phyloP scores from a whole-genome alignment of 2,113 vertebrate species.

The Geococcyx californianus region DNA sequence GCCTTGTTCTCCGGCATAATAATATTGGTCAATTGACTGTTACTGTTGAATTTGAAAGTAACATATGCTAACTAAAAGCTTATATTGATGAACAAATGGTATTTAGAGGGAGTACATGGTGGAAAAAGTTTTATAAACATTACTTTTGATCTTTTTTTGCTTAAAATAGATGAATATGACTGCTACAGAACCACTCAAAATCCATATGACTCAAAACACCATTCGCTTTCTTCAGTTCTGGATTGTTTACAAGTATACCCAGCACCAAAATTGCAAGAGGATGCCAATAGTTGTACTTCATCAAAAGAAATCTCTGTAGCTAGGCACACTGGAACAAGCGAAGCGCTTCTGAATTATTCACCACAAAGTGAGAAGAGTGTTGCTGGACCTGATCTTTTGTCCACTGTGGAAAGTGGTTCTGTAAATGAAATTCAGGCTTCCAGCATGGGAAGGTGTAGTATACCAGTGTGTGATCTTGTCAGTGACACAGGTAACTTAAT shows the following conservation, averaged over 20 bases:
- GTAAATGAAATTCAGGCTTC: slow-evolving; percentile 73
- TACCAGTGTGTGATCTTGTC: slow-evolving; percentile 92
- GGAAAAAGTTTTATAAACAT: not conserved
- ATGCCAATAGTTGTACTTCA: not conserved
- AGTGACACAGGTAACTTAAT: slow-evolving; percentile 84
- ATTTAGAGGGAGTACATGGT: not conserved
- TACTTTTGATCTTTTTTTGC: not conserved
- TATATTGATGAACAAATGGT: not conserved
- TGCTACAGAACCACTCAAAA: slow-evolving; percentile 70
- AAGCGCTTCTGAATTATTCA: not conserved
- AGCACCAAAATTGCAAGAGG: slow-evolving; percentile 44
- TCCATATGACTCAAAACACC: slow-evolving; percentile 52
- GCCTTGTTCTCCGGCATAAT: not conserved
- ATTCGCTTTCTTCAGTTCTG: slow-evolving; percentile 67
- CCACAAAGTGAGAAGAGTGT: slow-evolving; percentile 77
- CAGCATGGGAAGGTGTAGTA: slow-evolving; percentile 76
- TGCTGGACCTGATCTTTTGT: slow-evolving; percentile 89
- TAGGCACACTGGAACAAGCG: not conserved
- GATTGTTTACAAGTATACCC: slow-evolving; percentile 64
- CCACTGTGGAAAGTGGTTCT: slow-evolving; percentile 82
- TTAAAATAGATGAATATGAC: slow-evolving; percentile 82
- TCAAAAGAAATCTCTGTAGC: slow-evolving; percentile 63
- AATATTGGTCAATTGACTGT: not conserved
- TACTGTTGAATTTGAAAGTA: not conserved
- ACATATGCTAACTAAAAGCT: not conserved